Evolutionary conservation across 2,797 vertebrate species (phyloP).

Genomic region (Thunnus albacares): DNA sequence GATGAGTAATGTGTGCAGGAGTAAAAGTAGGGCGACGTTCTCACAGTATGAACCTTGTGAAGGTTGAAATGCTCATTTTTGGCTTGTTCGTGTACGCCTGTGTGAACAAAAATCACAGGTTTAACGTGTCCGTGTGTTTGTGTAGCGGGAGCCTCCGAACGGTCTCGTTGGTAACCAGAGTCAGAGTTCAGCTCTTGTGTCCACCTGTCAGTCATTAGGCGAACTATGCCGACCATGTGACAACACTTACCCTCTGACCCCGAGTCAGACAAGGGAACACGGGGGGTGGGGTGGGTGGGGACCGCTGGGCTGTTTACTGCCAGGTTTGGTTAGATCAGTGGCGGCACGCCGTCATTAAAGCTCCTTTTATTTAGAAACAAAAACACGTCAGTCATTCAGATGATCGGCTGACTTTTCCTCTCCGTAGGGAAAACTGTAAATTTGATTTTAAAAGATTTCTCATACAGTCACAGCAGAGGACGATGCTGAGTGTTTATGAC

Average conservation of each 20-base stretch:
- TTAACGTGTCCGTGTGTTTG: neutral
- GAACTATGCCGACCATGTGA: slow-evolving; percentile 77
- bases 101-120: neutral
- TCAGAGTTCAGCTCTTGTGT: slow-evolving; percentile 57
- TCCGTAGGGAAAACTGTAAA: no score
- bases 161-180: slow-evolving; percentile 45
- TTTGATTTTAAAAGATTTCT: no score
- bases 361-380: no score
- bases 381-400: no score
- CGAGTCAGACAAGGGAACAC: slow-evolving; percentile 16
- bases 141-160: neutral
- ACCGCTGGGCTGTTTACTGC: slow-evolving; percentile 10
- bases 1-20: no score
- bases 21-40: no score
- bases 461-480: neutral
- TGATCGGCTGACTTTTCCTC: no score
- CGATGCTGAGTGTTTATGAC: slow-evolving; percentile 19
- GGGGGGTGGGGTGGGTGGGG: neutral
- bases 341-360: neutral
- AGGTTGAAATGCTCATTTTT: no score
- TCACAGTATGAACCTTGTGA: no score
- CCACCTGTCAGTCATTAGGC: slow-evolving; percentile 82
- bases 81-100: neutral
- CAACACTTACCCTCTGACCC: slow-evolving; percentile 75
- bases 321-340: neutral